Evolutionary conservation across 1,140 invertebrate genomes (phyloP).

Genomic region (Drosophila albomicans): DNA sequence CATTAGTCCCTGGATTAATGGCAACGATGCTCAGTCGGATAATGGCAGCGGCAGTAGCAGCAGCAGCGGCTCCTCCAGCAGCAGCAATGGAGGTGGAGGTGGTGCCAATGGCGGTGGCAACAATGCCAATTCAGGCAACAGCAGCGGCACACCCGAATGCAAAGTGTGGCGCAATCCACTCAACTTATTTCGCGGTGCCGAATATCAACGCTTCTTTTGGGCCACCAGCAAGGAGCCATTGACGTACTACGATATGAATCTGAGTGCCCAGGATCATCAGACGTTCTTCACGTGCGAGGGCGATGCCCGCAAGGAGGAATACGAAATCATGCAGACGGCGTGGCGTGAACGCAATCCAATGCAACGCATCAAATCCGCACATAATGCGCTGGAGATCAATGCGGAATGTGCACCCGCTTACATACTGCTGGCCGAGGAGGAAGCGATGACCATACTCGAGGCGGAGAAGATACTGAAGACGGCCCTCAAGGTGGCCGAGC

Average conservation of each 20-base stretch:
- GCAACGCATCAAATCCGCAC: conserved; percentile 95
- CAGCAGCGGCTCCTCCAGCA: conserved; percentile 64
- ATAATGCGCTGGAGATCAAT: conserved; percentile 95
- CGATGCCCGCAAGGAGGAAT: conserved; percentile 95
- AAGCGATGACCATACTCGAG: conserved; percentile 96
- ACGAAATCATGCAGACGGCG: conserved; percentile 98
- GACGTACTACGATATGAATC: conserved; percentile 99
- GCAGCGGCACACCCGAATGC: conserved; percentile 90
- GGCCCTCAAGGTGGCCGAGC: conserved; percentile 95
- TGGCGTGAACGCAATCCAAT: conserved; percentile 98
- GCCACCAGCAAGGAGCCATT: conserved; percentile 97
- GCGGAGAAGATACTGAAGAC: conserved; percentile 95
- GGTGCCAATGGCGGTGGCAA: conserved; percentile 15
- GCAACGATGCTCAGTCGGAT: conserved; percentile 87
- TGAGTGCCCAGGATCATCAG: conserved; percentile 99
- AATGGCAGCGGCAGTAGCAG: conserved; percentile 83
- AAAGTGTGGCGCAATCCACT: conserved; percentile 99
- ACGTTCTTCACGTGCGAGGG: conserved; percentile 98
- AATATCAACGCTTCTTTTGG: conserved; percentile 97
- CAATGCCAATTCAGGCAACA: conserved; percentile 61
- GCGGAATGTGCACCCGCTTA: conserved; percentile 97
- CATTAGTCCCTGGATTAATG: conserved; percentile 96
- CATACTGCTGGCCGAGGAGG: conserved; percentile 98
- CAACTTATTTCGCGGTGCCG: conserved; percentile 97
- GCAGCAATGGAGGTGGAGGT: conserved; percentile 59